phyloP scores from a whole-genome alignment of 2,888 invertebrate genomes.

The Neuroscelio doddi region DNA sequence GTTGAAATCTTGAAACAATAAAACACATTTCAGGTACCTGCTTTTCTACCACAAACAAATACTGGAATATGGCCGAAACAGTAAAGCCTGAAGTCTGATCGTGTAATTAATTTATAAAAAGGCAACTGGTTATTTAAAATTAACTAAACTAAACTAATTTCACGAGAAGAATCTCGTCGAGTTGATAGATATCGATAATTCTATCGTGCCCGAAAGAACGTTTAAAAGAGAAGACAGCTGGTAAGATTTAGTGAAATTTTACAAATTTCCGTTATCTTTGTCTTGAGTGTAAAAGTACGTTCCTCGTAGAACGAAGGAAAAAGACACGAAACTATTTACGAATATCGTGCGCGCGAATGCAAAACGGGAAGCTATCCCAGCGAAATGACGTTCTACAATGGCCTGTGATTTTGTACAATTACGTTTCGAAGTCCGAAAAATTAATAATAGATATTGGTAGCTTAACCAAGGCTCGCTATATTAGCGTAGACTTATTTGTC shows the following conservation, averaged over 20 bases:
- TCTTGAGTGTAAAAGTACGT: no score
- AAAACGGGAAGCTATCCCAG: background rate
- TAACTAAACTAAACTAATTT: no score
- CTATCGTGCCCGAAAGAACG: background rate
- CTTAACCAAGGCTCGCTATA: conserved; percentile 22
- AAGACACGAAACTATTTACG: background rate
- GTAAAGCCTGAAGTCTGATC: conserved; percentile 62
- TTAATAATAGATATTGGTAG: background rate
- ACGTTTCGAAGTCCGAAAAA: background rate
- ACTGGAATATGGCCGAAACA: conserved; percentile 81
- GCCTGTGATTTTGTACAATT: conserved; percentile 29
- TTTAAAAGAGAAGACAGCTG: background rate
- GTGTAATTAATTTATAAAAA: conserved; percentile 56
- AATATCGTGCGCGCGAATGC: background rate
- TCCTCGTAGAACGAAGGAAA: background rate
- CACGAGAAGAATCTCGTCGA: no score
- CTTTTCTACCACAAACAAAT: conserved; percentile 98
- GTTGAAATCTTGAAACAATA: no score
- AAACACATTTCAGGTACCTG: conserved; percentile 82
- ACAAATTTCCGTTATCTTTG: no score
- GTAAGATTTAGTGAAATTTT: no score
- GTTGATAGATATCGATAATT: no score
- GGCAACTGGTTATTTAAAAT: no score
- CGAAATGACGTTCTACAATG: conserved; percentile 7
- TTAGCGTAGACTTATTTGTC: conserved; percentile 15